Base-by-base conservation (phyloP, 2,888 invertebrate species). In the Mantis religiosa region DNA sequence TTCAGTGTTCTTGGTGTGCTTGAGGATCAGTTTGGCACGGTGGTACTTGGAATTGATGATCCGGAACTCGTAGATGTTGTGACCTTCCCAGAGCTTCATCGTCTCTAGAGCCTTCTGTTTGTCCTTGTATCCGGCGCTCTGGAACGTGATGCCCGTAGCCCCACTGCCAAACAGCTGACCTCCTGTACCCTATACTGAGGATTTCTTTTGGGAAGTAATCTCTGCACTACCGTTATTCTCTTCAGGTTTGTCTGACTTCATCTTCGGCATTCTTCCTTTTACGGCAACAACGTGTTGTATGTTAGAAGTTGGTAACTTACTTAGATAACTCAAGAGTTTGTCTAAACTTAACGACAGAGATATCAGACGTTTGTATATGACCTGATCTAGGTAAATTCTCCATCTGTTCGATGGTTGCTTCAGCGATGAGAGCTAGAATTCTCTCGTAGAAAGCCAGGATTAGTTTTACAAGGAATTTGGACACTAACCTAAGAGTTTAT, bases 41-140 rank as follows among this genome's bases (percentile, higher is more conserved):
- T 92, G 91, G 90, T 91, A 92, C 92, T 92, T 92, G n/a, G 92
- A 91, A 88, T 92, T 92, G 89, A 92, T 91, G 83, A 90, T 89
- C 88, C 97, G 93, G 92, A 95, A 95, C 93, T 97, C 97, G 92
- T 97, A 97, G 89, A 96, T 96, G 0, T 97, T 95, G 93, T 97
- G 93, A 0, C 96, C 97, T 91, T 96, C 95, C 90, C 97, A 93
- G 34, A 92, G 94, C 94, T 92, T 94, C 12, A 97, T 93, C 0
- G 97, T 96, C 88, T 95, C 95, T 90, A 95, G 93, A 0, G 97
- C 97, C 2, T 96, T 95, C n/a, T 95, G 95, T 92, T 95, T 95
- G 92, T 97, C 97, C 92, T 97, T 97, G 93, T 97, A 97, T 28
- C 97, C 96, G 41, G 97, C 94, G 0, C 96, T 96, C 8, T 96